Evolutionary conservation across 2,888 invertebrate species (phyloP).

Genomic region (Amphipyra tragopoginis): DNA sequence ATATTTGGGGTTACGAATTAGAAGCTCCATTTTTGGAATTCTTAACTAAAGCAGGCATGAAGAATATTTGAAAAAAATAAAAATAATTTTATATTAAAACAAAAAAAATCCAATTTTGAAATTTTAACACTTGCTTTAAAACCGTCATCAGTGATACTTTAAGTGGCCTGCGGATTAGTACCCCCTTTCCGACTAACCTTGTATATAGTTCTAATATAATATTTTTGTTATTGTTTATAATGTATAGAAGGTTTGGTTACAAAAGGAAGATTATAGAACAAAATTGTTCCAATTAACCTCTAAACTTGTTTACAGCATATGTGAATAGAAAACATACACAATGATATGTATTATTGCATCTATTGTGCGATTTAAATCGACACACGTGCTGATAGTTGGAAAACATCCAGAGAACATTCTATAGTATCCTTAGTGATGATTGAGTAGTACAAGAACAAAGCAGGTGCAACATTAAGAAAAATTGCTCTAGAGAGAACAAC

Average conservation of each 20-base stretch:
- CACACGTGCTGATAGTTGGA: slow-evolving; percentile 43
- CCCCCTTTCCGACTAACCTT: too few relatives aligned
- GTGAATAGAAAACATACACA: slow-evolving; percentile 30
- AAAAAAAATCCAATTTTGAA: too few relatives aligned
- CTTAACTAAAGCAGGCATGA: too few relatives aligned
- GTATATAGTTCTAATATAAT: too few relatives aligned
- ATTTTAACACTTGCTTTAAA: too few relatives aligned
- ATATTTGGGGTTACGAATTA: too few relatives aligned
- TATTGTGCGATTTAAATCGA: slow-evolving; percentile 23
- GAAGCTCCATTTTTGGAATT: too few relatives aligned
- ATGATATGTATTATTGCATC: slow-evolving; percentile 22
- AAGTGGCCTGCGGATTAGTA: too few relatives aligned
- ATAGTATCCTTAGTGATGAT: slow-evolving; percentile 35
- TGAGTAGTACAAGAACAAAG: slow-evolving; percentile 24
- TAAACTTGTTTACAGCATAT: slow-evolving; percentile 12
- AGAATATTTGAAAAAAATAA: too few relatives aligned
- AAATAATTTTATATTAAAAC: too few relatives aligned
- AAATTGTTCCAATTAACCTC: slow-evolving; percentile 12
- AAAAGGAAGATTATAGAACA: slow-evolving; percentile 24
- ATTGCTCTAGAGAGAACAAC: slow-evolving; percentile 24
- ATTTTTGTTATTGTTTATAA: neutral
- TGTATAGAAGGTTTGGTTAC: slow-evolving; percentile 2
- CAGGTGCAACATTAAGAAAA: slow-evolving; percentile 39
- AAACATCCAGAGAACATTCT: slow-evolving; percentile 49
- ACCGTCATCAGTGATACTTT: too few relatives aligned